Conservation (phyloP, 1,140 invertebrate species). For the Drosophila subpulchrella region DNA sequence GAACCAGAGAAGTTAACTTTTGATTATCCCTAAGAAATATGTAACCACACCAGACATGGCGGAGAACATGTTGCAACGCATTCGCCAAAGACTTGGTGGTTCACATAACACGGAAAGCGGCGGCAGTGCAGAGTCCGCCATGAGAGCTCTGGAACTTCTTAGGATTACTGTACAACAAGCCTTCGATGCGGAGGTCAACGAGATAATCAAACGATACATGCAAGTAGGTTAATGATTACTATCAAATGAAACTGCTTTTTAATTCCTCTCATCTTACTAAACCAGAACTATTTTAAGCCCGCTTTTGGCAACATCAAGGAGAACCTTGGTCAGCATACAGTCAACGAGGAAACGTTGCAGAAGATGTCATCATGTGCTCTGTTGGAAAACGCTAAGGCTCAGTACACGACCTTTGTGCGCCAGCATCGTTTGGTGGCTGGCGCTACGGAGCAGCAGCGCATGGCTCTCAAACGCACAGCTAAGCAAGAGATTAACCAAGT, state of each 20-base stretch:
- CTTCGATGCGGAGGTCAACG: constrained; percentile 88
- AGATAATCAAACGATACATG: constrained; percentile 87
- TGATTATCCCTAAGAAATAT: constrained; percentile 57
- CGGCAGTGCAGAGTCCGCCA: constrained; percentile 85
- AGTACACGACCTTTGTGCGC: constrained; percentile 76
- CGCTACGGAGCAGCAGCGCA: constrained; percentile 46
- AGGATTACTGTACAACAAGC: constrained; percentile 87
- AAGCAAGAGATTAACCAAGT: constrained; percentile 43
- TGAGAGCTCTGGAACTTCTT: constrained; percentile 87
- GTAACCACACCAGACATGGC: constrained; percentile 81
- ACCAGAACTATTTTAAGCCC: constrained; percentile 78
- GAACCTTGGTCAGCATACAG: constrained; percentile 76
- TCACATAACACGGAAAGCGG: constrained; percentile 56
- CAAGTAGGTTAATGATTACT: constrained; percentile 81
- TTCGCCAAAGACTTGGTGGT: constrained; percentile 69
- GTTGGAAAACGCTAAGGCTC: constrained; percentile 79
- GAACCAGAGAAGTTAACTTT: neutral
- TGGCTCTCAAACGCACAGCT: constrained; percentile 67
- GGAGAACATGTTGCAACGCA: constrained; percentile 68
- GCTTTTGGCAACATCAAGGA: constrained; percentile 83
- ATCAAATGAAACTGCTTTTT: neutral
- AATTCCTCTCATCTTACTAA: neutral
- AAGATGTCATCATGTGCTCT: constrained; percentile 81
- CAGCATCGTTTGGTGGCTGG: constrained; percentile 45
- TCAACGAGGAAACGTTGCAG: constrained; percentile 75